These are phyloP conservation scores for Elgaria multicarinata DNA, from an alignment of 2,113 vertebrate genomes.

Conservation along the genomic window DNA sequence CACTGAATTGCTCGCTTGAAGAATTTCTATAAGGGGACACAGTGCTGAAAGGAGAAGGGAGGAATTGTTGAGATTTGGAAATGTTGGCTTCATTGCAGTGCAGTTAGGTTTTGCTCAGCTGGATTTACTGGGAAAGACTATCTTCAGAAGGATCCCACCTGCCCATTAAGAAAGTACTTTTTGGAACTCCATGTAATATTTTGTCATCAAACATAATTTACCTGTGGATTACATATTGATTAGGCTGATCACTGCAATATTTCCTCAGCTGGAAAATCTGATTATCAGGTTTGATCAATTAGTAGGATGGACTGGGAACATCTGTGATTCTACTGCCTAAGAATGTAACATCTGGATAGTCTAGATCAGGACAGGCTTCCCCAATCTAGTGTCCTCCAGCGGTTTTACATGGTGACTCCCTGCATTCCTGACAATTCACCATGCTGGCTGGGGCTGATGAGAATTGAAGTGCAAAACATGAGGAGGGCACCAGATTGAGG, in stretches of 20 bases:
- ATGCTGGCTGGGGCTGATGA: too few species aligned
- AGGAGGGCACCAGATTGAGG: too few species aligned
- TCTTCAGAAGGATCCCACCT: not conserved
- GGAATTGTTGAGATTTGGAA: not conserved
- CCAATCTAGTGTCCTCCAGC: too few species aligned
- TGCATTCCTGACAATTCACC: too few species aligned
- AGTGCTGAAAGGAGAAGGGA: not conserved
- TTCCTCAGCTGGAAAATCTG: not conserved
- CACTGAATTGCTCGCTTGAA: not conserved
- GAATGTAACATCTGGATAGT: not conserved
- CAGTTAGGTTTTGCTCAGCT: not conserved
- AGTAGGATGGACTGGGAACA: not conserved
- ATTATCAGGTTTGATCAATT: not conserved
- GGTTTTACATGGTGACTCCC: too few species aligned
- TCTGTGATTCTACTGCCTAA: too few species aligned
- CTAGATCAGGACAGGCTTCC: not conserved
- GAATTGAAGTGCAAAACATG: too few species aligned
- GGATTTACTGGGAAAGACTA: not conserved
- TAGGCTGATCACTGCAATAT: not conserved
- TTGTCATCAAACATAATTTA: not conserved
- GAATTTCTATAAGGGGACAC: not conserved
- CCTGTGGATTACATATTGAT: not conserved
- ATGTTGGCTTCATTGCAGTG: not conserved
- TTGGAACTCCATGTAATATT: too few species aligned
- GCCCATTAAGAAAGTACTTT: not conserved